Evolutionary conservation across 1,140 invertebrate genomes (phyloP), one percentile per base, ranked within the genome.

Genomic region (Semibalanus balanoides): DNA sequence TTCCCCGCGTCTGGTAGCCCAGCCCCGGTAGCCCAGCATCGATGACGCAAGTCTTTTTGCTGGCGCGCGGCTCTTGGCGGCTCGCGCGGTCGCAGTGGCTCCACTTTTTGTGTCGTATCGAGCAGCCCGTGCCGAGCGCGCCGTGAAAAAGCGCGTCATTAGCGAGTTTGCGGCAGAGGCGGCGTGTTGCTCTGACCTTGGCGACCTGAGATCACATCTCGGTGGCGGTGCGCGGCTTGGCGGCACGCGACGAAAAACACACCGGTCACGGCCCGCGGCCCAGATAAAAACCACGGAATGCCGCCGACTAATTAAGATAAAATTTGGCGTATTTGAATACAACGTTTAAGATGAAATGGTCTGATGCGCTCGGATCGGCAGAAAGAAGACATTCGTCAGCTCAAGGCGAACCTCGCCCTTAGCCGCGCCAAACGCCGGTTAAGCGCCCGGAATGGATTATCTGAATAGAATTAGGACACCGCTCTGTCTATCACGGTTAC

Each of bases 401-500:
- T 73, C 76, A 77, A 43, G 76, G 74, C n/a, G 76, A 78, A 28
- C 77, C 78, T 11, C 76, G 77, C 40, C 76, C 77, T 27, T 76
- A 77, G 43, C 77, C 76, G 40, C 22, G 76, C 29, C 76, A 77
- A 35, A 40, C 51, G 35, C 76, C 74, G 27, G 77, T 75, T 74
- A 77, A 78, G 25, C 75, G 76, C 7, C 71, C 75, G 11, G 75
- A 76, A 19, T 74, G 77, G 29, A 35, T 17, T 74, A n/a, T 74
- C 35, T 69, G 31, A 74, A 64, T 64, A 64, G 7, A 64, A 64
- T 64, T 64, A 64, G 51, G 51, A 25, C 1, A 19, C 51, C 22
- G 51, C 1, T 64, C 1, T 64, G 51, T 11, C 51, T 64, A 64
- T 64, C 51, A 3, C 51, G 22, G 51, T 25, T 64, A 5, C 22